Evolutionary conservation across 2,888 invertebrate genomes (phyloP), one percentile per base, ranked within the genome.

Genomic region (Catocala fraxini): DNA sequence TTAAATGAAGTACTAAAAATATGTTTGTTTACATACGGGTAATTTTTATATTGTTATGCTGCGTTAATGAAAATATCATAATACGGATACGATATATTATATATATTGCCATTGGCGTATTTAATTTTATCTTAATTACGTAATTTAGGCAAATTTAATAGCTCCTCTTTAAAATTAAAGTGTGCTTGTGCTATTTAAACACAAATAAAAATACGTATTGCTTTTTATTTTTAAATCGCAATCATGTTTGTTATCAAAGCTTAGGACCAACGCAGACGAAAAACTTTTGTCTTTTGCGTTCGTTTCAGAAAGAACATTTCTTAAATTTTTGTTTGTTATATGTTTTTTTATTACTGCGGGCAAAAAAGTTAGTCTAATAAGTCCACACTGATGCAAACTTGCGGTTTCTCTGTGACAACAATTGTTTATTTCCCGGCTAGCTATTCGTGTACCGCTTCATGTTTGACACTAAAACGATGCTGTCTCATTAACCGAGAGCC

Each of bases 401-500:
- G 35, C 6, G 42, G 12, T 41, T 12, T 35, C 45, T 35, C 45
- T 12, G 11, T 49, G 43, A 35, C 45, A 57, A 58, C 9, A 39
- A 51, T 39, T 45, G 3, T 45, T 13, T 35, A 25, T 70, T 74
- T 65, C 11, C 13, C 12, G 15, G 11, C 35, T 11, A 51, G 35
- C 46, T 12, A 81, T 80, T 83, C 75, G 65, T 77, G 87, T 83
- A 79, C 79, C 87, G 70, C 65, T 81, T 77, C 78, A 86, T 82
- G 83, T 86, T 87, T 88, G 87, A 85, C 89, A 89, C 82, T 86
- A 87, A 91, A 91, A 85, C 89, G 86, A 83, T 82, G 84, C 82
- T 86, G 91, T 91, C 91, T 89, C 91, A 91, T 93, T 92, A 92
- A 84, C 81, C 65, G 80, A 85, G 89, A 90, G 89, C 82, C 87